Evolutionary conservation across 2,797 vertebrate species (phyloP), one percentile per base, ranked within the genome.

Genomic region (Tokudaia tokunoshimensis): DNA sequence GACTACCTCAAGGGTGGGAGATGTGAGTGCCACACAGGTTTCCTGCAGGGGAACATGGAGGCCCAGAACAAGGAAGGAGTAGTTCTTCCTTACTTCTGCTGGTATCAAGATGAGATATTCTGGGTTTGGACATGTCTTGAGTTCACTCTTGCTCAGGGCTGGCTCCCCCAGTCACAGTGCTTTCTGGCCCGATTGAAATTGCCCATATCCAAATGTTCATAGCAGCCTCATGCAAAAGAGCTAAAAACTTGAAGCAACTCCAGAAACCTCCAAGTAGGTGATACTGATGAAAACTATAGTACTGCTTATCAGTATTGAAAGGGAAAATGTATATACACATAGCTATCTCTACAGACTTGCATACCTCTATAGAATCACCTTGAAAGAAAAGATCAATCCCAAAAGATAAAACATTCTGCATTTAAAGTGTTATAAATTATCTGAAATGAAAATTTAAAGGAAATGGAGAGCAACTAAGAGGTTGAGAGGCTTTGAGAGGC

Each of bases 241-340:
- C 44, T 26, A 17, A 50, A 55, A 67, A 61, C 10, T 84, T 72
- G 19, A 91, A 88, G 84, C 13, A 79, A 70, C 12, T 11, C 34
- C 34, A 85, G 34, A 91, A 57, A 2, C 10, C 41, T 59, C 70
- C 59, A 72, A 44, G 1, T 34, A 26, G 29, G 11, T 83, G 44
- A 84, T 76, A 94, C 34, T 31, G 17, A 10, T 22, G 55, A 79
- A 24, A 44, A 2, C 29, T 0, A 52, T 0, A 78, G 50, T 15
- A 1, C 0, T 13, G 2, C 37, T 57, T 55, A 0, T 67, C 41
- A 17, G 6, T 15, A 82, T 29, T 34, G 3, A 29, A 75, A n/a
- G 24, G 26, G 6, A 70, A 88, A 37, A 31, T 50, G 34, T 12
- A 5, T 6, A 20, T n/a, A 19, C 4, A 61, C 4, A 5, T 6